Evolutionary conservation across 1,140 invertebrate genomes (phyloP).

Genomic region (silkworm (Bombyx mori)): DNA sequence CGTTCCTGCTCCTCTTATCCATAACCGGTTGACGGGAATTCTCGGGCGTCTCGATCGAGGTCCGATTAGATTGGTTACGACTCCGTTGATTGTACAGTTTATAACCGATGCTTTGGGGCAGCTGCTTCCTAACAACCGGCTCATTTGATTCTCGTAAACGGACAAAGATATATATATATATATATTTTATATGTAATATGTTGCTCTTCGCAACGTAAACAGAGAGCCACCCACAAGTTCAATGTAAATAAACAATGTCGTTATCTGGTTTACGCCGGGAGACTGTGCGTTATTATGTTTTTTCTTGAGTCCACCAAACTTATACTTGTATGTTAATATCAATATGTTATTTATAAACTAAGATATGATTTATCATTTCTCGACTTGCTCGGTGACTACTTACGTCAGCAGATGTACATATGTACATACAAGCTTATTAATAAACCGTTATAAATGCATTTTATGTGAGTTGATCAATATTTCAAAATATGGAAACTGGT

Average conservation of each 20-base stretch:
- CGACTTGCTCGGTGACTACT: no score
- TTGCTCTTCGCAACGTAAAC: conserved; percentile 50
- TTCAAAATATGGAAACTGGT: no score
- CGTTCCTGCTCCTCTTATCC: not conserved
- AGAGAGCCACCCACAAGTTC: conserved; percentile 38
- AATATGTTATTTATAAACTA: no score
- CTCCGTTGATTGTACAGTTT: conserved; percentile 57
- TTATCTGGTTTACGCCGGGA: conserved; percentile 24
- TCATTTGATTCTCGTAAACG: conserved; percentile 68
- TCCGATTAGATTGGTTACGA: conserved; percentile 34
- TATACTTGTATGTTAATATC: no score
- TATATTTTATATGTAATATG: conserved; percentile 23
- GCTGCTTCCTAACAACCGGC: conserved; percentile 58
- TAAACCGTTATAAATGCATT: no score
- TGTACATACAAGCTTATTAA: no score
- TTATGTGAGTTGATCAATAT: no score
- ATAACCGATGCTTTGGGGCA: conserved; percentile 56
- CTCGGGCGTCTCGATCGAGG: conserved; percentile 24
- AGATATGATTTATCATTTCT: no score
- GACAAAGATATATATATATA: conserved; percentile 68
- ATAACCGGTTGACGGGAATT: conserved; percentile 5
- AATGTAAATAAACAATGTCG: conserved; percentile 53
- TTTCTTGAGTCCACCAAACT: no score
- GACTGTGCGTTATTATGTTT: no score
- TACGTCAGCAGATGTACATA: no score